Evolutionary conservation across 2,113 vertebrate genomes (phyloP).

Genomic region (Calidris pygmaea): DNA sequence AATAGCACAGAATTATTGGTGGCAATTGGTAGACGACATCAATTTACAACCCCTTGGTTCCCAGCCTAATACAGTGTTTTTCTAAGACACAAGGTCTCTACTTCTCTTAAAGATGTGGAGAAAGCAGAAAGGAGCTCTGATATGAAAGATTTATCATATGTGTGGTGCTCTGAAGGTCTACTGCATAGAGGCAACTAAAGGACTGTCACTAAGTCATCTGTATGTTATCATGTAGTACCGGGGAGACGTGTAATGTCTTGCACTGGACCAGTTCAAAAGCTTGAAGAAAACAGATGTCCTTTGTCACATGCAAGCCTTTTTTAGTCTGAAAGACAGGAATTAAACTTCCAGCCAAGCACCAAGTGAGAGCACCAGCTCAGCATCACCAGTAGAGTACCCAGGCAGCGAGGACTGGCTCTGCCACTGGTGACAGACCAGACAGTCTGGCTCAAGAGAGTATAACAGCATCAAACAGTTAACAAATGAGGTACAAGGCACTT

Average conservation of each 20-base stretch:
- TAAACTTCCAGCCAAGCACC: background rate
- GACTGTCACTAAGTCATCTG: background rate
- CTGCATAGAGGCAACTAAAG: background rate
- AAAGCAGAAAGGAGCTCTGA: background rate
- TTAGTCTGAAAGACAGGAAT: background rate
- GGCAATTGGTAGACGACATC: background rate
- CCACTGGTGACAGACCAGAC: background rate
- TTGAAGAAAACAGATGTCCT: background rate
- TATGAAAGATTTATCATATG: background rate
- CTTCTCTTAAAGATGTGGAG: background rate
- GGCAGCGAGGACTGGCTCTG: rapidly evolving
- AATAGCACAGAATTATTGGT: background rate
- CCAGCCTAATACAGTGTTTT: background rate
- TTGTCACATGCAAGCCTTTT: background rate
- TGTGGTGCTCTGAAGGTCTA: background rate
- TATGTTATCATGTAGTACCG: background rate
- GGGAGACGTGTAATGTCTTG: background rate
- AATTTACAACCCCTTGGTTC: background rate
- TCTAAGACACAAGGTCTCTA: background rate
- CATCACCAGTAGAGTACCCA: background rate
- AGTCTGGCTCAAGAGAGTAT: background rate
- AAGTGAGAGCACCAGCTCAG: background rate
- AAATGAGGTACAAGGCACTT: background rate
- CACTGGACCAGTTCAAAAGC: background rate
- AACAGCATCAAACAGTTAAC: background rate